These are phyloP conservation scores for Macquaria ambigua DNA, from an alignment of 2,113 vertebrate genomes.

Conservation along the genomic window DNA sequence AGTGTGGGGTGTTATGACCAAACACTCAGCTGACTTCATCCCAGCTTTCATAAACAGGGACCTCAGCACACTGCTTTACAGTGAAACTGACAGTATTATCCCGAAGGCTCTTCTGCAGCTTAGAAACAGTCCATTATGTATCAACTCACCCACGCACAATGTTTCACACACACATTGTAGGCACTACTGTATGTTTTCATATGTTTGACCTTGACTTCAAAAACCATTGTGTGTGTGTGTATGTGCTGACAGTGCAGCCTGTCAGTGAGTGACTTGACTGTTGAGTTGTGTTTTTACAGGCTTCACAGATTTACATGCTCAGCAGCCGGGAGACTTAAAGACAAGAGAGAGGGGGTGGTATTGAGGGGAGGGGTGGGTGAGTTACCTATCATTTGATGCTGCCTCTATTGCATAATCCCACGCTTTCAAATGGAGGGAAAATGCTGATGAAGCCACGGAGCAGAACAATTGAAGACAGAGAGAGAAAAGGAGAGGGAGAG, in stretches of 20 bases:
- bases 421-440: conserved; percentile 72
- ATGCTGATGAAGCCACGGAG: conserved; percentile 74
- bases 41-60: conserved; percentile 29
- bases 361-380: conserved; percentile 28
- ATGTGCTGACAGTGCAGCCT: conserved; percentile 72
- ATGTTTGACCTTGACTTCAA: conserved; percentile 70
- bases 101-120: conserved; percentile 41
- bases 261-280: conserved; percentile 67
- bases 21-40: conserved; percentile 43
- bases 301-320: conserved; percentile 75
- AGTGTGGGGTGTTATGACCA: neutral
- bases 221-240: conserved; percentile 39
- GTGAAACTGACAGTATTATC: conserved; percentile 36
- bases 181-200: conserved; percentile 39
- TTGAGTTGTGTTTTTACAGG: conserved; percentile 72
- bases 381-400: conserved; percentile 79
- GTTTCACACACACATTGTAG: conserved; percentile 7
- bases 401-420: conserved; percentile 81
- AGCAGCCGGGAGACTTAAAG: conserved; percentile 79
- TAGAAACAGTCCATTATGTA: conserved; percentile 45
- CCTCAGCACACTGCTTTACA: conserved; percentile 22
- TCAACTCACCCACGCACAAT: conserved; percentile 40
- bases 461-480: conserved; percentile 72
- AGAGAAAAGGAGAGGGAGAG: conserved; percentile 37
- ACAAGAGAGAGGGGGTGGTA: conserved; percentile 62